phyloP scores from a whole-genome alignment of 2,113 vertebrate genomes.

The Morphnarchus princeps region DNA sequence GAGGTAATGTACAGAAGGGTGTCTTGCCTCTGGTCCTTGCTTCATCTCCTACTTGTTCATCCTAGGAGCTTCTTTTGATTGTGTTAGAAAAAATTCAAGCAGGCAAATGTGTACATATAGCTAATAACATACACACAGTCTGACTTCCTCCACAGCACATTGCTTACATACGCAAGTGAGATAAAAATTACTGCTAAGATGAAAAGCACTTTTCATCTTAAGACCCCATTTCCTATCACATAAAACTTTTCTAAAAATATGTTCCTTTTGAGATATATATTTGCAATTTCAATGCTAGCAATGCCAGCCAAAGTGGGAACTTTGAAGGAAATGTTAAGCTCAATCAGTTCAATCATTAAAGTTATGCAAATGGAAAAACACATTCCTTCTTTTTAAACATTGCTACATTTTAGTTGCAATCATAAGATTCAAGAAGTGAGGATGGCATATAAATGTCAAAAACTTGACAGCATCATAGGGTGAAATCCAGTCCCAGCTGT shows the following conservation, averaged over 20 bases:
- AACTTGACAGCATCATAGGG: not conserved
- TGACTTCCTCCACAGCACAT: not conserved
- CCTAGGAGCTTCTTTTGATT: conserved; percentile 12
- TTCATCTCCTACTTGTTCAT: not conserved
- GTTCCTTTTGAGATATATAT: conserved; percentile 27
- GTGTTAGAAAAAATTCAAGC: not conserved
- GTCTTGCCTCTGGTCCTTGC: not conserved
- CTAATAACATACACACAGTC: not conserved
- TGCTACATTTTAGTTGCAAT: not conserved
- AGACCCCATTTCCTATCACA: not conserved
- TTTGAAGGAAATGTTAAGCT: conserved; percentile 23
- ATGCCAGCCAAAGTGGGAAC: conserved; percentile 22
- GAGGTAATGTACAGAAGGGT: not conserved
- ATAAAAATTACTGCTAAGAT: conserved; percentile 12
- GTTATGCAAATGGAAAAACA: conserved; percentile 37
- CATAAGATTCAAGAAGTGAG: not conserved
- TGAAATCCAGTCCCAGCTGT: conserved; percentile 1
- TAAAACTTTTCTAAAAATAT: conserved; percentile 35
- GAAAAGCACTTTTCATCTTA: conserved; percentile 25
- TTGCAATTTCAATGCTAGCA: not conserved
- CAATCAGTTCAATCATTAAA: conserved; percentile 25
- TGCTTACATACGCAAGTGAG: not conserved
- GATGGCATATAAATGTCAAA: not conserved
- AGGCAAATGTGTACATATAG: not conserved
- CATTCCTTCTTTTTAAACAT: not conserved